These are phyloP conservation scores for Gonocerus acuteangulatus DNA, from an alignment of 2,888 invertebrate genomes.

Conservation along the genomic window DNA sequence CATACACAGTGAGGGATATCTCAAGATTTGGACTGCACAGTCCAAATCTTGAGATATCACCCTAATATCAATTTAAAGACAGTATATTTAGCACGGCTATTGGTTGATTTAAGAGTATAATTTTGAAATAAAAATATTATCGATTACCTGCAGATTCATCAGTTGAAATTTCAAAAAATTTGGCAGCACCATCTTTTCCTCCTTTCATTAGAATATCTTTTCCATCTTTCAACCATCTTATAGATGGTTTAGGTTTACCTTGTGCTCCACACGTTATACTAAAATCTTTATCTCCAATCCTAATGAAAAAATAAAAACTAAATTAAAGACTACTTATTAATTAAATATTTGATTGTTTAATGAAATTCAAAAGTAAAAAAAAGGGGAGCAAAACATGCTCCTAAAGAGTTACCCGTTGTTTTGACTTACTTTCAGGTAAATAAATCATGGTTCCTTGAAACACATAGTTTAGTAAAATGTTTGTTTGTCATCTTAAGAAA, in stretches of 20 bases:
- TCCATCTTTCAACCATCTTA: conserved; percentile 81
- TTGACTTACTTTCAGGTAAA: no score
- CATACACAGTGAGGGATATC: no score
- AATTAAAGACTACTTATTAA: not conserved
- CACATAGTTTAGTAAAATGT: no score
- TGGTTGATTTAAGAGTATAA: no score
- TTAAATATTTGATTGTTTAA: not conserved
- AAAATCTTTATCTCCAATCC: conserved; percentile 71
- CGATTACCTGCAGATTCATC: conserved; percentile 60
- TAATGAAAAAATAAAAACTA: conserved; percentile 39
- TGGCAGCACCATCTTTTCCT: conserved; percentile 67
- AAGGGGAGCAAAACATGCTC: not conserved
- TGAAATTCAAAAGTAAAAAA: not conserved
- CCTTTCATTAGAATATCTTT: conserved; percentile 61
- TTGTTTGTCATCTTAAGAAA: no score
- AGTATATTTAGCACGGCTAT: no score
- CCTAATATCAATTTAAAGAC: no score
- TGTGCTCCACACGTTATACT: conserved; percentile 75
- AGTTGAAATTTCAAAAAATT: conserved; percentile 73
- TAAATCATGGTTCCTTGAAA: no score
- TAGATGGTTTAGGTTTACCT: conserved; percentile 77
- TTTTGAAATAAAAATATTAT: no score
- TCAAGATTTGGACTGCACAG: no score
- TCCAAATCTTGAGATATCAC: no score
- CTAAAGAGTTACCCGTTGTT: not conserved